Conservation (phyloP, 2,113 vertebrate species). For the Daubentonia madagascariensis region DNA sequence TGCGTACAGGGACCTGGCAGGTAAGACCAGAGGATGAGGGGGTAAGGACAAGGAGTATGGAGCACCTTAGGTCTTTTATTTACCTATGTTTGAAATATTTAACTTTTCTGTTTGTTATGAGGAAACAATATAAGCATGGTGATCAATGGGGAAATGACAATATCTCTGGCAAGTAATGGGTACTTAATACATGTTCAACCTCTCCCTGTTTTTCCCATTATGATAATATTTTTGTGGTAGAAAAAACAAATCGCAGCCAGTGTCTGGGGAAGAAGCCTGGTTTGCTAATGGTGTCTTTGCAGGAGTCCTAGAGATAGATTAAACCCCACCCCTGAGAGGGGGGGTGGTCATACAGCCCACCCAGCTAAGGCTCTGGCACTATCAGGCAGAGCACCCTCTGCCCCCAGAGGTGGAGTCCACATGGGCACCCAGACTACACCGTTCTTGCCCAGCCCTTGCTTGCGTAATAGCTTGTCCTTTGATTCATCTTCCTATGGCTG, state of each 20-base stretch:
- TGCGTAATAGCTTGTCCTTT: background rate
- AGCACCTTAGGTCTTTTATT: background rate
- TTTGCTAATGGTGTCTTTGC: background rate
- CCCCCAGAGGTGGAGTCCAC: background rate
- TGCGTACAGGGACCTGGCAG: too few species aligned
- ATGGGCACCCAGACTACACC: too few species aligned
- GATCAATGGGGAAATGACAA: background rate
- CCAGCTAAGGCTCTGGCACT: background rate
- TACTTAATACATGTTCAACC: background rate
- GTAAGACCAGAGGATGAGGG: background rate
- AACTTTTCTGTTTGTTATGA: background rate
- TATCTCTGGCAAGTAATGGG: background rate
- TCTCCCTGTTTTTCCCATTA: background rate
- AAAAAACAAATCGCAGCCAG: background rate
- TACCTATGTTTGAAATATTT: background rate
- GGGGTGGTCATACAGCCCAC: accelerated
- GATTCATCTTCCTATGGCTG: background rate
- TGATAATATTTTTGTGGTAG: background rate
- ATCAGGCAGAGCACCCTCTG: background rate
- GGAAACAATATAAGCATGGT: background rate
- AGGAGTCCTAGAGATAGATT: background rate
- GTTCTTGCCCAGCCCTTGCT: background rate
- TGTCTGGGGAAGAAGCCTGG: background rate
- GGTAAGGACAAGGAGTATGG: background rate
- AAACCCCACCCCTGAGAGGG: background rate